Percentiles rank a stretch among this genome's conserved stretches.
phyloP scores from a whole-genome alignment of 1,140 invertebrate genomes.

The Cotesia glomerata region DNA sequence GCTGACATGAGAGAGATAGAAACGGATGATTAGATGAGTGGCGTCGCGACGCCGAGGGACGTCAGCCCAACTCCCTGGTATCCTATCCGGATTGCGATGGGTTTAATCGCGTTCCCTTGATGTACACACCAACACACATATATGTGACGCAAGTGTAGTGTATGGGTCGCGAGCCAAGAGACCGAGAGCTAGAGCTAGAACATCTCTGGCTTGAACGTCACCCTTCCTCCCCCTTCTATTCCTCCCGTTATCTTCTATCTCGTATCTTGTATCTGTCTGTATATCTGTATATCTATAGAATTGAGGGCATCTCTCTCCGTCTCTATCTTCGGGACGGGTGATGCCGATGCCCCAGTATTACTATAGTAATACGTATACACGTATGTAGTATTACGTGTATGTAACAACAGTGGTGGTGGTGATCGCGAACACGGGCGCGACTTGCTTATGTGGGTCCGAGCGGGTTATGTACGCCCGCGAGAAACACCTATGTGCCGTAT shows the following conservation, averaged over 20 bases:
- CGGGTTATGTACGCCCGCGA: conserved; percentile 35
- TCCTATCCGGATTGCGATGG: not conserved
- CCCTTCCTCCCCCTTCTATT: conserved; percentile 11
- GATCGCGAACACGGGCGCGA: conserved; percentile 35
- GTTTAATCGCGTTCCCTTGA: conserved; percentile 6
- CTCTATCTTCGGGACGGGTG: too few relatives aligned
- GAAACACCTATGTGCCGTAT: conserved; percentile 34
- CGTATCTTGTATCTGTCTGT: not conserved
- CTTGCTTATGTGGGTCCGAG: conserved; percentile 29
- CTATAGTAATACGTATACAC: too few relatives aligned
- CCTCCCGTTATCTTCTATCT: not conserved
- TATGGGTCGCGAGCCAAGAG: not conserved
- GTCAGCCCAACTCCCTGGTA: too few relatives aligned
- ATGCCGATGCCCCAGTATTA: too few relatives aligned
- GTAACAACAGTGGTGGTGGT: not conserved
- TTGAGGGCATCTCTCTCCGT: not conserved
- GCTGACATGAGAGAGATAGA: not conserved
- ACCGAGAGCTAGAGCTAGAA: not conserved
- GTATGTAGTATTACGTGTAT: too few relatives aligned
- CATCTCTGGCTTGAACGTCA: not conserved
- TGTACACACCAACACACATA: not conserved
- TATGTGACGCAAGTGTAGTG: not conserved
- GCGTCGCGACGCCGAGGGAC: conserved; percentile 6
- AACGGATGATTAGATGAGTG: not conserved
- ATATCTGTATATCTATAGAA: conserved; percentile 9